These are phyloP conservation scores for Parnassius smintheus DNA, from an alignment of 2,888 invertebrate species.

Conservation along the genomic window DNA sequence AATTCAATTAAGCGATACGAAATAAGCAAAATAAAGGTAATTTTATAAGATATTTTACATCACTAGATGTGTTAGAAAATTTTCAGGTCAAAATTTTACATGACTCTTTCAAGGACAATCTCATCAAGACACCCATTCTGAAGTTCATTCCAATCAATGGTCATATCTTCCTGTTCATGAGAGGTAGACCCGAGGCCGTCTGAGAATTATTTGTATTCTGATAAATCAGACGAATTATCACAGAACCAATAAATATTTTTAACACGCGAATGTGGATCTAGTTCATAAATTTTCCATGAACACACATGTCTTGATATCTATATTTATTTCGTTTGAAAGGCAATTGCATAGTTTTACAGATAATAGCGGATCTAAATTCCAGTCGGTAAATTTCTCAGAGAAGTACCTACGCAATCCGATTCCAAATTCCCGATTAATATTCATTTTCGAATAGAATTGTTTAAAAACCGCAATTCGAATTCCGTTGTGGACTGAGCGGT, in stretches of 20 bases:
- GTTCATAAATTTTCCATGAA: constrained; percentile 5
- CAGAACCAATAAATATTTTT: background rate
- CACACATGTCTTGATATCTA: constrained; percentile 8
- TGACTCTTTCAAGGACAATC: too few species aligned
- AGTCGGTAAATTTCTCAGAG: constrained; percentile 27
- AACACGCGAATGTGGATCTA: background rate
- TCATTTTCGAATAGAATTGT: constrained; percentile 37
- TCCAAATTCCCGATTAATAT: constrained; percentile 33
- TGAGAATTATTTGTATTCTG: too few species aligned
- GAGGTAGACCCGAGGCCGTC: too few species aligned
- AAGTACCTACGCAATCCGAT: constrained; percentile 24
- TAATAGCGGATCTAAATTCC: constrained; percentile 31
- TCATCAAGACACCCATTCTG: too few species aligned
- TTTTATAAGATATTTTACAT: too few species aligned
- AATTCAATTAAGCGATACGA: too few species aligned
- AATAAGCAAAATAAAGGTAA: too few species aligned
- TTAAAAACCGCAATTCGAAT: constrained; percentile 44
- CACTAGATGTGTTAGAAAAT: too few species aligned
- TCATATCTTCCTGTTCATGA: too few species aligned
- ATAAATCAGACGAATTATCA: too few species aligned
- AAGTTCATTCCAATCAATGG: too few species aligned
- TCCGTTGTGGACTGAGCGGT: constrained; percentile 34
- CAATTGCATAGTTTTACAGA: constrained; percentile 2
- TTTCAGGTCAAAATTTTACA: too few species aligned
- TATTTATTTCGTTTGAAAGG: constrained; percentile 4